Evolutionary conservation across 2,797 vertebrate genomes (phyloP), one percentile per base, ranked within the genome.

Genomic region (Oreonectes daqikongensis): DNA sequence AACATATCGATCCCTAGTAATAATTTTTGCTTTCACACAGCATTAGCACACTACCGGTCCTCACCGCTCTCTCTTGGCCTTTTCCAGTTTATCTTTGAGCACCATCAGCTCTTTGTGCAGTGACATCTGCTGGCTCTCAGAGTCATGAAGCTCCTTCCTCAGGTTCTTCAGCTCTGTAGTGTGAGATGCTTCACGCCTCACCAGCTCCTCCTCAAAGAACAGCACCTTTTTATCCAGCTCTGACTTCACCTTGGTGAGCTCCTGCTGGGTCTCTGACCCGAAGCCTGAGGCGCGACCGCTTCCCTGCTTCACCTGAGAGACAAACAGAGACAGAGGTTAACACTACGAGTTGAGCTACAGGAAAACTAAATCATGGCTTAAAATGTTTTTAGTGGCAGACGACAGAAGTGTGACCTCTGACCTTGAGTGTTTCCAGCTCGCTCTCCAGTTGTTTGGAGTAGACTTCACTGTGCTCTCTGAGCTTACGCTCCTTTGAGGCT

Each of bases 161-260:
- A 96, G 90, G 10, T 91, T 94, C 82, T 97, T 98, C 4, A 98
- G 90, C 88, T 99, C 97, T 0, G 94, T 89, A 75, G 93, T 91
- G 26, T 97, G 95, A 18, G 94, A 90, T 0, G 95, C 92, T 90
- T 99, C 97, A 10, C 95, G 92, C 28, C 94, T 90, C 74, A 96
- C 91, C 80, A 98, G 75, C 85, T 99, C 97, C 84, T 99, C 97
- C 86, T 99, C 96, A 9, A 96, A 98, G 86, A 95, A 96, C 40
- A 97, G 84, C 38, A 95, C 91, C 85, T 98, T 98, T 87, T 97
- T 98, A 84, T 99, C 97, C 0, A 98, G 93, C 83, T 99, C 96
- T 0, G 95, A 93, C 84, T 94, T 96, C 48, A 96, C 86, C 82
- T 94, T 95, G 70, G 94, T 94, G 85, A 98, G 88, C 82, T 99